Evolutionary conservation across 2,888 invertebrate species (phyloP), one percentile per base, ranked within the genome.

Genomic region (Sesamia inferens): DNA sequence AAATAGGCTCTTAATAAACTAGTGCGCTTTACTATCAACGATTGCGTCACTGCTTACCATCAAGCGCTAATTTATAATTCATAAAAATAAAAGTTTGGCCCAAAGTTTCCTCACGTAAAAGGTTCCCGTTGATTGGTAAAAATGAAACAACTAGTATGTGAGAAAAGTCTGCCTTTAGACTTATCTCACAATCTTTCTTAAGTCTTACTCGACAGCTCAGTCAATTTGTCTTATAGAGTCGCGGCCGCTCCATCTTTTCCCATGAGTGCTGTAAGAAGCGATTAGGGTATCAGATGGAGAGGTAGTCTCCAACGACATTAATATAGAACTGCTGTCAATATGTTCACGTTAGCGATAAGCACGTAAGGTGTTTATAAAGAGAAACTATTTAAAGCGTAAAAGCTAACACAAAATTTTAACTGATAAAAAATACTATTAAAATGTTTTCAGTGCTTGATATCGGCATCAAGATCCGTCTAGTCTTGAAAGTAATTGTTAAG

Each of bases 271-370:
- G 44, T 62, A 19, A 57, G 51, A 54, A 67, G 76, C 47, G 76
- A 77, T 77, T 81, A 76, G 51, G 77, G 76, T 55, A 76, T 76
- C 81, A 62, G 24, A 76, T 76, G 39, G 61, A 67, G 62, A 39
- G 44, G 22, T 14, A 47, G 48, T 3, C n/a, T 61, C 64, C 64
- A 31, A 10, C 48, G 3, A 42, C 55, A 48, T 75, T 62, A 31
- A 75, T 65, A 75, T 24, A 67, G 75, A 65, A 65, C 51, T 22
- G 42, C 62, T 75, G 24, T 44, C 75, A 66, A 75, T 75, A 65
- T 62, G 65, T 65, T 55, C 54, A 61, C 16, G 13, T 55, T 44
- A 16, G 47, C 42, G 54, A 31, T 54, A n/a, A n/a, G 10, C 42
- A 13, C 4, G 54, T 24, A 11, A 24, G 11, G 8, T 8, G 14